phyloP scores from a whole-genome alignment of 2,113 vertebrate species.

The Dicentrarchus labrax region DNA sequence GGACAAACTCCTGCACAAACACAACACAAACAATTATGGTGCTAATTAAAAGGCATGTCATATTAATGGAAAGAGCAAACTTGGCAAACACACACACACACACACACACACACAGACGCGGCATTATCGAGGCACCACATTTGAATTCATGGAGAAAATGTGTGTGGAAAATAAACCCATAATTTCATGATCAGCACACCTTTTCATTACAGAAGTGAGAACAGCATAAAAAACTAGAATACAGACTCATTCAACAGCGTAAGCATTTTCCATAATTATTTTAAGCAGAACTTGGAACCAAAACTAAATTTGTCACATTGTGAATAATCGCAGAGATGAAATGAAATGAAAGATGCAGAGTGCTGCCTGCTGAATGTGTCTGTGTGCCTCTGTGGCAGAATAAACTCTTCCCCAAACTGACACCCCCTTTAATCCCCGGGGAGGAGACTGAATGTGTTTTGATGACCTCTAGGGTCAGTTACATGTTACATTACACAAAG shows the following conservation, averaged over 20 bases:
- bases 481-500: conserved; percentile 80
- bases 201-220: conserved; percentile 10
- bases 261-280: conserved; percentile 1
- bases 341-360: conserved; percentile 14
- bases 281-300: conserved; percentile 21
- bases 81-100: conserved; percentile 56
- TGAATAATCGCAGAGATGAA: conserved; percentile 26
- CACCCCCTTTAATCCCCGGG: conserved; percentile 65
- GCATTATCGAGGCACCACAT: conserved; percentile 25
- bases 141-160: conserved; percentile 26
- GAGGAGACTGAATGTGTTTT: conserved; percentile 69
- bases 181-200: conserved; percentile 7
- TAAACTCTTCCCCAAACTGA: conserved; percentile 56
- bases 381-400: conserved; percentile 23
- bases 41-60: conserved; percentile 81
- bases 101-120: conserved; percentile 40
- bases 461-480: conserved; percentile 76
- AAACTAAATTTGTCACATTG: conserved; percentile 31
- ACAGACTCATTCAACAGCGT: neutral
- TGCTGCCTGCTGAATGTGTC: conserved; percentile 19
- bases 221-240: conserved; percentile 1
- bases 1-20: conserved; percentile 80
- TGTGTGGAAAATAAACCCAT: conserved; percentile 16
- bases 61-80: conserved; percentile 71
- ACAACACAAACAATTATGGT: conserved; percentile 83